A percentile compares a stretch with the other conserved stretches of the same genome.
These are phyloP conservation scores for Drosophila tsacasi DNA, from an alignment of 1,140 invertebrate genomes.

Conservation along the genomic window DNA sequence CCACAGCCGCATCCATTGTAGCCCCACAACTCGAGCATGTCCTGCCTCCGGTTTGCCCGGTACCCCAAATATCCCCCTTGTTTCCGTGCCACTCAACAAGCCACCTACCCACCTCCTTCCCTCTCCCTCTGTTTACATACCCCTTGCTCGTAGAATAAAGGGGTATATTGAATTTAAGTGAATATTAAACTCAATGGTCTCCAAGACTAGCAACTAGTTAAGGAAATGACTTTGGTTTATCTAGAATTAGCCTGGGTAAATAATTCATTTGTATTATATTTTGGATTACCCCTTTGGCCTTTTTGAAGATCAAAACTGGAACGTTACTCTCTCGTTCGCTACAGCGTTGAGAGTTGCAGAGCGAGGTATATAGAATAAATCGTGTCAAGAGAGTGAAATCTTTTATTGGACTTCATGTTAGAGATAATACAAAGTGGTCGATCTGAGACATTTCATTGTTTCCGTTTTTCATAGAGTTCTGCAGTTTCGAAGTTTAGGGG, in stretches of 20 bases:
- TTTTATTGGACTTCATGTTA: no score
- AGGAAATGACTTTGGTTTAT: background rate
- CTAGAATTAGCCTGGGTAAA: background rate
- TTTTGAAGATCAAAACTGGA: no score
- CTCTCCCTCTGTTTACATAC: background rate
- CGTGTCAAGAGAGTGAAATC: no score
- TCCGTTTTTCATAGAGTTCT: no score
- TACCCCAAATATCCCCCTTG: conserved; percentile 13
- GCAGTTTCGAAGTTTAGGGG: no score
- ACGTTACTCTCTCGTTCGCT: no score
- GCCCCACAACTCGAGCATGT: conserved; percentile 66
- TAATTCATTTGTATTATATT: background rate
- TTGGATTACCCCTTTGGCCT: background rate
- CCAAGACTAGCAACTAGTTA: accelerated
- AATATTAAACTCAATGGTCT: no score
- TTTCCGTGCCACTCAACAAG: conserved; percentile 19
- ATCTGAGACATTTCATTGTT: no score
- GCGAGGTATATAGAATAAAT: no score
- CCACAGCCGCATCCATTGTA: conserved; percentile 46
- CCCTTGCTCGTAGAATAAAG: background rate
- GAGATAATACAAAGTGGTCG: no score
- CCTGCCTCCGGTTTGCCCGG: conserved; percentile 43
- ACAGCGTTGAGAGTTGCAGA: no score
- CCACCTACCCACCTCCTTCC: background rate
- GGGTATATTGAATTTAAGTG: background rate